Evolutionary conservation across 2,888 invertebrate species (phyloP).

Genomic region (Trichacis sp.): DNA sequence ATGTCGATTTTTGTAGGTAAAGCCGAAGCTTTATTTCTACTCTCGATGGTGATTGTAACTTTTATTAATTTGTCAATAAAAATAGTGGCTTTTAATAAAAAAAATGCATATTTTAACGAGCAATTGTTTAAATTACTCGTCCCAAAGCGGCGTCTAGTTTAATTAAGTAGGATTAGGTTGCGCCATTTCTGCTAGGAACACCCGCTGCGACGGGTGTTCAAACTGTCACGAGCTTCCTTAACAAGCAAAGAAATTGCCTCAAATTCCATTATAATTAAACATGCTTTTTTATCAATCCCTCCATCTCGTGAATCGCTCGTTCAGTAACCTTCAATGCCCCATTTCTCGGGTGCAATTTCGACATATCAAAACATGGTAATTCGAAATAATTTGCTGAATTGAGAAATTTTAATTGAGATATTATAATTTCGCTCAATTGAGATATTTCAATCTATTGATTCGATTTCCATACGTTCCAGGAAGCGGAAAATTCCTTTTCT

Average conservation of each 20-base stretch:
- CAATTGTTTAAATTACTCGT: slow-evolving; percentile 20
- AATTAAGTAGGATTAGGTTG: slow-evolving; percentile 24
- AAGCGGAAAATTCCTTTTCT: no score
- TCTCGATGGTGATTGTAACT: not conserved
- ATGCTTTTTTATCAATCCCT: not conserved
- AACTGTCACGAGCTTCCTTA: slow-evolving; percentile 10
- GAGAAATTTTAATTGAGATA: no score
- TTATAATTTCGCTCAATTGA: no score
- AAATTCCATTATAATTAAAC: slow-evolving; percentile 5
- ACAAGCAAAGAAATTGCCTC: no score
- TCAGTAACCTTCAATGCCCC: no score
- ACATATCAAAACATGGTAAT: no score
- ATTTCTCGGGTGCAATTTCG: no score
- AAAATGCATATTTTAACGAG: slow-evolving; percentile 11
- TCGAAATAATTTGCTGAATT: no score
- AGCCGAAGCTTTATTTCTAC: not conserved
- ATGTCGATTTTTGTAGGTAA: no score
- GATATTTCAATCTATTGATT: no score
- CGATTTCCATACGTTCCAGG: no score
- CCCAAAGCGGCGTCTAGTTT: slow-evolving; percentile 18
- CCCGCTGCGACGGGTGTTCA: slow-evolving; percentile 10
- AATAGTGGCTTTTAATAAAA: not conserved
- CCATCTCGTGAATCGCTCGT: not conserved
- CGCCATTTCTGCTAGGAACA: slow-evolving; percentile 2
- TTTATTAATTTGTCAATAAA: no score